Conservation (phyloP, 2,113 vertebrate genomes). For the Hippocampus comes region DNA sequence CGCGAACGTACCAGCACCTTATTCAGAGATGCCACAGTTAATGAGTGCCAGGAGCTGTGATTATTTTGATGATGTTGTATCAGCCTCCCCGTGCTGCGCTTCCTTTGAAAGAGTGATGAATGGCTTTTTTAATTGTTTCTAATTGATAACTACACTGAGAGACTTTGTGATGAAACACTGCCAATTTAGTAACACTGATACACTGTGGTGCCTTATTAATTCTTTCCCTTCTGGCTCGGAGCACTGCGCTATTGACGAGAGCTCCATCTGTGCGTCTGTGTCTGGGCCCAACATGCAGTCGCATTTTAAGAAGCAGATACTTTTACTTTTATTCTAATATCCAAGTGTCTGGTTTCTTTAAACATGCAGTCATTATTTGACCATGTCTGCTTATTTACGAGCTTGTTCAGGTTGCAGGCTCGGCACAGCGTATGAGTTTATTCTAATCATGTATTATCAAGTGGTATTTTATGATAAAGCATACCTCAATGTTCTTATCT, state of each 20-base stretch:
- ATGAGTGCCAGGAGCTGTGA: constrained; percentile 26
- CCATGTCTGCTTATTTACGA: constrained; percentile 30
- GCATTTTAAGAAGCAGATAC: constrained; percentile 35
- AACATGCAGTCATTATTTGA: constrained; percentile 24
- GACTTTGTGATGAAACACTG: constrained; percentile 66
- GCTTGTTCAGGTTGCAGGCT: constrained; percentile 23
- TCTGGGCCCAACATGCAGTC: constrained; percentile 27
- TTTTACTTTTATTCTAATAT: constrained; percentile 39
- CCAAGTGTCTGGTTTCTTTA: constrained; percentile 23
- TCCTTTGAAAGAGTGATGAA: constrained; percentile 52
- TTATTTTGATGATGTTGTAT: constrained; percentile 41
- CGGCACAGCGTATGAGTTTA: constrained; percentile 44
- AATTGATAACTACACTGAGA: constrained; percentile 63
- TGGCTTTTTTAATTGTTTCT: constrained; percentile 65
- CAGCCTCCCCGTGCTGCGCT: constrained; percentile 26
- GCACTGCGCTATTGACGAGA: constrained; percentile 30
- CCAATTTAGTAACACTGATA: constrained; percentile 65
- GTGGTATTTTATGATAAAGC: constrained; percentile 56
- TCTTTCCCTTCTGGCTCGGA: constrained; percentile 52
- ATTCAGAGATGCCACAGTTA: constrained; percentile 14
- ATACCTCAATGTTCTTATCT: constrained; percentile 31
- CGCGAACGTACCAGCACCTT: not conserved
- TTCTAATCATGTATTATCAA: constrained; percentile 57
- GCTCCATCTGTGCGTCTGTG: constrained; percentile 48
- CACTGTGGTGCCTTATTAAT: constrained; percentile 62